phyloP scores from a whole-genome alignment of 2,888 invertebrate species.

The Boloria euphrosyne region DNA sequence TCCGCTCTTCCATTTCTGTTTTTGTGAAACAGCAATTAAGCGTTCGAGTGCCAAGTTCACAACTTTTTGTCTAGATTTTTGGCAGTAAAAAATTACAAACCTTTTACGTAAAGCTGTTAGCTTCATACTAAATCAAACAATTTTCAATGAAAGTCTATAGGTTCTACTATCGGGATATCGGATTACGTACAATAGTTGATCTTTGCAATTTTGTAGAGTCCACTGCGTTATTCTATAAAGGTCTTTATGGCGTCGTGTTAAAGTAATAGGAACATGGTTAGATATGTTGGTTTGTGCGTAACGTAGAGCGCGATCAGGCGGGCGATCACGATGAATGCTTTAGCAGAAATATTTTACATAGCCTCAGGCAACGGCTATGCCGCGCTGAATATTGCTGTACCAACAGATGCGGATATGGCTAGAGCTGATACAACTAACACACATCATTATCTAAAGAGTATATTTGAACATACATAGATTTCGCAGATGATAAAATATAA shows the following conservation, averaged over 20 bases:
- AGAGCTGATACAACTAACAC: constrained; percentile 38
- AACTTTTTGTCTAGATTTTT: constrained; percentile 37
- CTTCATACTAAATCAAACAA: constrained; percentile 64
- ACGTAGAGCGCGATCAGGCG: constrained; percentile 69
- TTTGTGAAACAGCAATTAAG: constrained; percentile 41
- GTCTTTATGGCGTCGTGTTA: constrained; percentile 50
- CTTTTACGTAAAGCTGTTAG: constrained; percentile 45
- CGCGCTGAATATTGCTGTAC: constrained; percentile 76
- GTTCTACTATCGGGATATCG: constrained; percentile 70
- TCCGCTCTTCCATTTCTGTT: constrained; percentile 56
- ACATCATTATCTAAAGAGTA: not conserved
- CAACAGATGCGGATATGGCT: constrained; percentile 64
- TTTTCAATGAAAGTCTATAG: constrained; percentile 65
- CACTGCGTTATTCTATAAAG: constrained; percentile 43
- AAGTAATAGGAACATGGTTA: constrained; percentile 46
- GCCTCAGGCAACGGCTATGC: constrained; percentile 71
- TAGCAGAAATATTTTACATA: constrained; percentile 82
- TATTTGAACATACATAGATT: not conserved
- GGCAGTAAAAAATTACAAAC: constrained; percentile 44
- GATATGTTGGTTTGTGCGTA: constrained; percentile 60
- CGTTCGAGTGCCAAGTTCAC: constrained; percentile 34
- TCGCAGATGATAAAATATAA: not conserved
- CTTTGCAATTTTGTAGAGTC: constrained; percentile 52
- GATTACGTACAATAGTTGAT: constrained; percentile 70
- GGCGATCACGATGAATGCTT: constrained; percentile 81